phyloP scores from a whole-genome alignment of 2,113 vertebrate genomes.

The Ariopsis seemanni region DNA sequence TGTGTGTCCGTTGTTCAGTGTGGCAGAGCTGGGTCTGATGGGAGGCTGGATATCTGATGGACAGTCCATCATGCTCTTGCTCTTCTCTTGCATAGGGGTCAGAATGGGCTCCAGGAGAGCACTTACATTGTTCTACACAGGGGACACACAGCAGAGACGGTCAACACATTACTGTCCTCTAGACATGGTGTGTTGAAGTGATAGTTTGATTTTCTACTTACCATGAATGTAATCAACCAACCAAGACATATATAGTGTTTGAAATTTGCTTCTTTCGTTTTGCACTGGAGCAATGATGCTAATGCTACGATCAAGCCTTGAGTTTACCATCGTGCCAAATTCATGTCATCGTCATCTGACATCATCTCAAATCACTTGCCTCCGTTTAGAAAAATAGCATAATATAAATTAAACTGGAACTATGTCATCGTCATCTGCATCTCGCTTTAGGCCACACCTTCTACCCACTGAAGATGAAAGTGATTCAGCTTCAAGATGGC shows the following conservation, averaged over 20 bases:
- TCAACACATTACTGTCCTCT: neutral
- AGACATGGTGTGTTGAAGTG: neutral
- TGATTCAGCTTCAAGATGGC: neutral
- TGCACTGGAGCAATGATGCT: neutral
- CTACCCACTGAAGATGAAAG: neutral
- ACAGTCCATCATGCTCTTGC: conserved; percentile 72
- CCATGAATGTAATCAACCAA: neutral
- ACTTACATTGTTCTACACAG: conserved; percentile 68
- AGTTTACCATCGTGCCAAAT: neutral
- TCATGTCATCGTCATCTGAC: neutral
- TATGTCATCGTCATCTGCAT: neutral
- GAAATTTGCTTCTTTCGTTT: neutral
- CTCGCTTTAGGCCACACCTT: neutral
- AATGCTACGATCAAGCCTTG: no score
- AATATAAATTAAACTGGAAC: neutral
- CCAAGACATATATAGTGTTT: neutral
- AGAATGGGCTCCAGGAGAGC: conserved; percentile 75
- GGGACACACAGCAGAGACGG: neutral
- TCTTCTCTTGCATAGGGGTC: conserved; percentile 76
- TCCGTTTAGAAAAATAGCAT: neutral
- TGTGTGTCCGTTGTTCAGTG: conserved; percentile 86
- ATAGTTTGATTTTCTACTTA: neutral
- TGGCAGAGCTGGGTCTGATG: conserved; percentile 78
- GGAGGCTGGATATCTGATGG: conserved; percentile 77
- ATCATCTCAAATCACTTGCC: neutral